phyloP scores from a whole-genome alignment of 2,113 vertebrate genomes.

The Thymallus thymallus region DNA sequence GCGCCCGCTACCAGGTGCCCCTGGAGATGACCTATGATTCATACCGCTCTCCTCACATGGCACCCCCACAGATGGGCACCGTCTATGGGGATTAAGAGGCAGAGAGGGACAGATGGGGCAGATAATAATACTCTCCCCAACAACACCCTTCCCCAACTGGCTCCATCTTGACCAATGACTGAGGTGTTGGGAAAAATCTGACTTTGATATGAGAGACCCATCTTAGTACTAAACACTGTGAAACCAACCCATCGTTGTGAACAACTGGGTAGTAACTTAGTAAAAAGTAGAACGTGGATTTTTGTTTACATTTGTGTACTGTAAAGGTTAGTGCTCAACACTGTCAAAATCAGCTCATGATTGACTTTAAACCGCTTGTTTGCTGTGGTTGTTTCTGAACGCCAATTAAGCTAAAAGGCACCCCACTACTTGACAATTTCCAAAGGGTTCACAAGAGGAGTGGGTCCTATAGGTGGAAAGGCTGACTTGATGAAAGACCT shows the following conservation, averaged over 20 bases:
- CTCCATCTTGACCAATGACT: background rate
- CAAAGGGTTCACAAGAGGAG: too few species aligned
- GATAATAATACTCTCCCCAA: background rate
- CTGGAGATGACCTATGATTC: conserved; percentile 84
- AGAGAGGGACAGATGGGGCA: background rate
- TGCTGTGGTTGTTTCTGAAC: too few species aligned
- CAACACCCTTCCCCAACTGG: background rate
- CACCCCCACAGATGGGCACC: conserved; percentile 78
- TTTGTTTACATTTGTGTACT: conserved; percentile 21
- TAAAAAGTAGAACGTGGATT: background rate
- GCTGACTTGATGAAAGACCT: conserved; percentile 12
- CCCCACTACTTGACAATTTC: too few species aligned
- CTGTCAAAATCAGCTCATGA: conserved; percentile 11
- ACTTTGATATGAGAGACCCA: background rate
- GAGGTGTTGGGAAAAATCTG: background rate
- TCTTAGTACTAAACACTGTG: background rate
- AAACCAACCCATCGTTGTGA: background rate
- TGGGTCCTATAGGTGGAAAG: too few species aligned
- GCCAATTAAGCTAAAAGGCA: too few species aligned
- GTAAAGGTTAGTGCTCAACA: conserved; percentile 41
- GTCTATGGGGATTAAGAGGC: conserved; percentile 83
- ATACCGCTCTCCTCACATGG: conserved; percentile 74
- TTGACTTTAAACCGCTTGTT: background rate
- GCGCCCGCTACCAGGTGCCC: conserved; percentile 81
- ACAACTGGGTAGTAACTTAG: background rate